Evolutionary conservation across 2,888 invertebrate genomes (phyloP).

Genomic region (Agrotis ipsilon): DNA sequence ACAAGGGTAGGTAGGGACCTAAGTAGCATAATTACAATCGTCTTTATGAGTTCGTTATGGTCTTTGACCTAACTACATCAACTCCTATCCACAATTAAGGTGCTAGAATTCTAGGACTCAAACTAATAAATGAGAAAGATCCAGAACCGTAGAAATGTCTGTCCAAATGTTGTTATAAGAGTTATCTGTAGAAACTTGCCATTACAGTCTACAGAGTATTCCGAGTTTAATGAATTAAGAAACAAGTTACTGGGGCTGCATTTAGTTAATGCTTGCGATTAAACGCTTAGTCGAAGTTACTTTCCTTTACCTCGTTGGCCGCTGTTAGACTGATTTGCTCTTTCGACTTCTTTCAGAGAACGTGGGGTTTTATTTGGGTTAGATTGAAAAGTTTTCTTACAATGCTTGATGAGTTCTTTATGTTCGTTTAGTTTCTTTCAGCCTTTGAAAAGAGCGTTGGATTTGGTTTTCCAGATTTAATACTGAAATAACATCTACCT

Average conservation of each 20-base stretch:
- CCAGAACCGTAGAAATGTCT: constrained; percentile 11
- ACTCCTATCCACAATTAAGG: neutral
- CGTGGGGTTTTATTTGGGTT: constrained; percentile 23
- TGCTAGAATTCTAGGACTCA: neutral
- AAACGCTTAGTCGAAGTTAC: constrained; percentile 50
- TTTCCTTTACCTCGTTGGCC: constrained; percentile 31
- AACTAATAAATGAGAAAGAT: constrained; percentile 18
- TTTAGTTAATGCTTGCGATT: constrained; percentile 52
- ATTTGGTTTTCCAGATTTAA: neutral
- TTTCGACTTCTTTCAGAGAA: constrained; percentile 21
- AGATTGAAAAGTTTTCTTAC: constrained; percentile 2
- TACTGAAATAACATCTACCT: neutral
- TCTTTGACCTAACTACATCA: constrained; percentile 7
- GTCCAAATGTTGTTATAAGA: constrained; percentile 13
- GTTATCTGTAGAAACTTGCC: constrained; percentile 25
- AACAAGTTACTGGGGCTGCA: constrained; percentile 50
- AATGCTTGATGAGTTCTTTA: neutral
- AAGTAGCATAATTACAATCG: constrained; percentile 17
- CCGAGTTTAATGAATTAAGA: constrained; percentile 49
- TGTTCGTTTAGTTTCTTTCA: constrained; percentile 17
- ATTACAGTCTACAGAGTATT: constrained; percentile 12
- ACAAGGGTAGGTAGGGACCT: constrained; percentile 13
- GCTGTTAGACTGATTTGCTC: constrained; percentile 28
- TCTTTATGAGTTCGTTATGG: constrained; percentile 37
- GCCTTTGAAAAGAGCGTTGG: neutral